These are phyloP conservation scores for Eilema sororculum DNA, from an alignment of 2,888 invertebrate species.

Conservation along the genomic window DNA sequence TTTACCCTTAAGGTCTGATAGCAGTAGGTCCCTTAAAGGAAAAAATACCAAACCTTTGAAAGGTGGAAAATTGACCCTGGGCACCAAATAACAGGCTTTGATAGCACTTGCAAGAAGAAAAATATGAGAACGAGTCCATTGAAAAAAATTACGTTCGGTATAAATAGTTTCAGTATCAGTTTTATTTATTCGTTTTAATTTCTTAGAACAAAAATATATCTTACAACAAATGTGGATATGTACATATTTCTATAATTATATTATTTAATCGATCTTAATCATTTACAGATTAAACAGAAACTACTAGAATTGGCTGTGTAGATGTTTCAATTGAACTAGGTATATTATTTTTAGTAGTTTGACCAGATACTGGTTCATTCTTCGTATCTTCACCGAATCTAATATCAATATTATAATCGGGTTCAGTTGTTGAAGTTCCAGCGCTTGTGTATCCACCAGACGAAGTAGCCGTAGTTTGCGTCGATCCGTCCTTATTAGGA, in stretches of 20 bases:
- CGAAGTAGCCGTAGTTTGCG: neutral
- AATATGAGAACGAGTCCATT: neutral
- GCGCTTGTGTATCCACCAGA: neutral
- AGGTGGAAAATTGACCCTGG: too few relatives aligned
- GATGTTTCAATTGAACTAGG: constrained; percentile 4
- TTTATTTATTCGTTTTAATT: neutral
- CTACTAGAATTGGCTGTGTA: neutral
- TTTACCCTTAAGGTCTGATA: too few relatives aligned
- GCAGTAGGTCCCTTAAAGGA: too few relatives aligned
- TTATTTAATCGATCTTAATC: neutral
- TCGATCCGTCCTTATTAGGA: neutral
- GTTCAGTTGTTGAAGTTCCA: constrained; percentile 1
- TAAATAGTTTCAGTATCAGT: neutral
- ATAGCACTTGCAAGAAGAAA: neutral
- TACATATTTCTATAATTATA: neutral
- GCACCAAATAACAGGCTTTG: neutral
- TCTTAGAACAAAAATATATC: neutral
- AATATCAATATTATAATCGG: constrained; percentile 3
- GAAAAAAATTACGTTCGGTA: neutral
- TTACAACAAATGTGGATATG: neutral
- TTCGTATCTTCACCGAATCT: constrained; percentile 1
- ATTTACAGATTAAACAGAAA: neutral
- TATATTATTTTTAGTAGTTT: neutral
- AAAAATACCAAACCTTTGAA: too few relatives aligned
- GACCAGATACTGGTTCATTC: neutral